Evolutionary conservation across 2,888 invertebrate genomes (phyloP).

Genomic region (Octonoba sinensis): DNA sequence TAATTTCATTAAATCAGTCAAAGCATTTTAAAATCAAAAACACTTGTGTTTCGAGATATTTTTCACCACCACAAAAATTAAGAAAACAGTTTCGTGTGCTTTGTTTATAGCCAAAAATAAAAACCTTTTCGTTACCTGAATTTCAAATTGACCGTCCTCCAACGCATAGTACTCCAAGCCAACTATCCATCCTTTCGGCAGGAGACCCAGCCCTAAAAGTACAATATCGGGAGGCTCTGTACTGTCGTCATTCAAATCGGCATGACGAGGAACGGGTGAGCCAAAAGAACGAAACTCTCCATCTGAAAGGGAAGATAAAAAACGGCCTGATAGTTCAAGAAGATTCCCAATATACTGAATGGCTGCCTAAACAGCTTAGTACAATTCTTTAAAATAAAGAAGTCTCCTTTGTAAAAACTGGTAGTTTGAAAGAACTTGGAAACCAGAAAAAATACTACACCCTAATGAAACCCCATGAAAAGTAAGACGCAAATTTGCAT

Average conservation of each 20-base stretch:
- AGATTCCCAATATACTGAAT: too few relatives aligned
- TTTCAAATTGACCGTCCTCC: slow-evolving; percentile 2
- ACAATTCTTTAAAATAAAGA: too few relatives aligned
- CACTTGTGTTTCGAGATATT: too few relatives aligned
- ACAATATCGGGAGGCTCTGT: slow-evolving; percentile 3
- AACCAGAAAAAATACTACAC: not conserved
- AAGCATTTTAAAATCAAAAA: too few relatives aligned
- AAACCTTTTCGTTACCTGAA: slow-evolving; percentile 22
- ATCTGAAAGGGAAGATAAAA: not conserved
- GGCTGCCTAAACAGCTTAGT: too few relatives aligned
- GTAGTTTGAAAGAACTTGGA: not conserved
- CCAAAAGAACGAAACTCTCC: slow-evolving; percentile 13
- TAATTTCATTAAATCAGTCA: too few relatives aligned
- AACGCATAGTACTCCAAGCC: slow-evolving; percentile 28
- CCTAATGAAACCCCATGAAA: not conserved
- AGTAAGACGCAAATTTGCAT: too few relatives aligned
- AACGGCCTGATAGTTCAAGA: not conserved
- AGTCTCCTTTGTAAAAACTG: not conserved
- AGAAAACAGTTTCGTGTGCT: not conserved
- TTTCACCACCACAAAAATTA: too few relatives aligned
- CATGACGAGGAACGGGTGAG: slow-evolving; percentile 9
- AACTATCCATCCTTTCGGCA: slow-evolving; percentile 20
- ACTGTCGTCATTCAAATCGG: not conserved
- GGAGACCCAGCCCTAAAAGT: slow-evolving; percentile 17
- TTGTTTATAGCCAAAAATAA: not conserved